Evolutionary conservation across 1,140 invertebrate genomes (phyloP).

Genomic region (Scaptomyza montana): DNA sequence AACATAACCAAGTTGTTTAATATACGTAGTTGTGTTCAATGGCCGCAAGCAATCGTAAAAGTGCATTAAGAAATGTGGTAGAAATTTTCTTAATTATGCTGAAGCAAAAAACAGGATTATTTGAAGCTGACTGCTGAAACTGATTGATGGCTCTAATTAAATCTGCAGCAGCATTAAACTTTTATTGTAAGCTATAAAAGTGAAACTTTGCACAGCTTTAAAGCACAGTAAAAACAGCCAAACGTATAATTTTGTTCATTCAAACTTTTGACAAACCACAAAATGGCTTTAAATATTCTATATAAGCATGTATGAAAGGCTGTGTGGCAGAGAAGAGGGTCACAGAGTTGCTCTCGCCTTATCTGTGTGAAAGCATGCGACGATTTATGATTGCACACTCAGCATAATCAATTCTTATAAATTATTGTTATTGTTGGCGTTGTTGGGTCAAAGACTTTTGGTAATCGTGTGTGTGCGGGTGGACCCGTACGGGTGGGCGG

Average conservation of each 20-base stretch:
- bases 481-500: conserved; percentile 13
- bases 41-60: conserved; percentile 39
- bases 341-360: conserved; percentile 47
- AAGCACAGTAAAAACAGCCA: too few relatives aligned
- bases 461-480: not conserved
- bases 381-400: conserved; percentile 78
- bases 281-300: conserved; percentile 58
- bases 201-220: conserved; percentile 24
- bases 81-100: conserved; percentile 45
- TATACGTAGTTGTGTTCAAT: conserved; percentile 5
- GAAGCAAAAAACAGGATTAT: conserved; percentile 60
- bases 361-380: conserved; percentile 46
- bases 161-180: conserved; percentile 62
- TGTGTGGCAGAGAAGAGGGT: not conserved
- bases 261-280: conserved; percentile 64
- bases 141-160: conserved; percentile 79
- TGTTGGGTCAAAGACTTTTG: conserved; percentile 23
- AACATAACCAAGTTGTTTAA: too few relatives aligned
- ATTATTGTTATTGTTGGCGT: conserved; percentile 76
- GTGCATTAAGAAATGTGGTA: conserved; percentile 9
- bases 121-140: conserved; percentile 48
- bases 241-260: conserved; percentile 42
- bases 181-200: conserved; percentile 72
- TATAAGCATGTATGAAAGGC: not conserved
- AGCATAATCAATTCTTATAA: conserved; percentile 81